These are phyloP conservation scores for Solea senegalensis DNA, from an alignment of 2,113 vertebrate genomes.

Conservation along the genomic window DNA sequence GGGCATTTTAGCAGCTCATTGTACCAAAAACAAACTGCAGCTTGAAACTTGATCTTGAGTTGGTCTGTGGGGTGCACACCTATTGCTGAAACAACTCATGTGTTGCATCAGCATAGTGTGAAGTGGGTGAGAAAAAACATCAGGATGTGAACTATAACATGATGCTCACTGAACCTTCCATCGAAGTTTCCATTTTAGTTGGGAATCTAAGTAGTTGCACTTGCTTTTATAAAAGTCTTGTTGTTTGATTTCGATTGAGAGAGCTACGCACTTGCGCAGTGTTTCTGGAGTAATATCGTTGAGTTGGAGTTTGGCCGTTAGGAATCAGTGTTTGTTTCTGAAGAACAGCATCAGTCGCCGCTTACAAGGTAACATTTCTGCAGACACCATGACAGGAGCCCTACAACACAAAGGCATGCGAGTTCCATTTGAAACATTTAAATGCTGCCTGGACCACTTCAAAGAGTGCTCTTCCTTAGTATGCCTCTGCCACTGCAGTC, in stretches of 20 bases:
- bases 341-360: slow-evolving; percentile 6
- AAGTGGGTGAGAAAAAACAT: slow-evolving; percentile 58
- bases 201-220: slow-evolving; percentile 18
- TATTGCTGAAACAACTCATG: slow-evolving; percentile 65
- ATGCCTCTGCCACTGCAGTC: slow-evolving; percentile 66
- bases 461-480: slow-evolving; percentile 64
- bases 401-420: slow-evolving; percentile 49
- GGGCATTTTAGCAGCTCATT: slow-evolving; percentile 24
- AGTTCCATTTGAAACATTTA: slow-evolving; percentile 47
- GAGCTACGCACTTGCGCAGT: neutral
- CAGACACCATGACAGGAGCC: slow-evolving; percentile 31
- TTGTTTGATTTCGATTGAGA: slow-evolving; percentile 3
- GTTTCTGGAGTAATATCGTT: neutral
- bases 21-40: slow-evolving; percentile 44
- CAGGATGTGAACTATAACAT: slow-evolving; percentile 53
- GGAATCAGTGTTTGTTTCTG: neutral
- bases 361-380: slow-evolving; percentile 19
- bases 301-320: no score
- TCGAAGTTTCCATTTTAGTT: slow-evolving; percentile 35
- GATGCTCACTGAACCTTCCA: slow-evolving; percentile 49
- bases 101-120: slow-evolving; percentile 67
- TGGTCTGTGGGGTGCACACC: slow-evolving; percentile 42
- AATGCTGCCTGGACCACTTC: slow-evolving; percentile 47
- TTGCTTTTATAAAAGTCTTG: slow-evolving; percentile 28
- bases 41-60: slow-evolving; percentile 44